These are phyloP conservation scores for Motacilla tschutschensis DNA, from an alignment of 2,113 vertebrate genomes.

Conservation along the genomic window DNA sequence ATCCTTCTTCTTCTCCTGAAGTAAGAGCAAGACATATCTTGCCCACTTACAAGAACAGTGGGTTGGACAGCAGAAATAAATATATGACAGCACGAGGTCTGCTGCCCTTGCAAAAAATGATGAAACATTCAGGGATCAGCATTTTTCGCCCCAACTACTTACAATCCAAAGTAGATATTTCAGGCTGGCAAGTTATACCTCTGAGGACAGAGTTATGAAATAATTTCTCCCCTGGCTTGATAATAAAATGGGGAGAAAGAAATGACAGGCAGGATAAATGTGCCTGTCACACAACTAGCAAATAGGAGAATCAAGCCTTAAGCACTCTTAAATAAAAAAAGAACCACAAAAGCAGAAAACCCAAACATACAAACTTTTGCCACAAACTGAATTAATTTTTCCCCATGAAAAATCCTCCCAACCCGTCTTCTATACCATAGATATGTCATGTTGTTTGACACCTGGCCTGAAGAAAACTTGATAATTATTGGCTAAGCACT, in stretches of 20 bases:
- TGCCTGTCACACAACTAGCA: slow-evolving; percentile 22
- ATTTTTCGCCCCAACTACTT: slow-evolving; percentile 26
- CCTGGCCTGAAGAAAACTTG: slow-evolving; percentile 5
- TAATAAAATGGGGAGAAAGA: slow-evolving; percentile 22
- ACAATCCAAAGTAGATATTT: slow-evolving; percentile 48
- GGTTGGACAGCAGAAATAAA: background rate
- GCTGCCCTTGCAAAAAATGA: slow-evolving; percentile 48
- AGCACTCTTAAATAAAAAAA: slow-evolving; percentile 35
- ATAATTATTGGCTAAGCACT: background rate
- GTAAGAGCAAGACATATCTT: background rate
- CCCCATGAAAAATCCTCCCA: background rate
- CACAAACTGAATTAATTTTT: slow-evolving; percentile 19
- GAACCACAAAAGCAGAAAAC: slow-evolving; percentile 1
- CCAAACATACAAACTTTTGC: slow-evolving; percentile 4
- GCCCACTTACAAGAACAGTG: background rate
- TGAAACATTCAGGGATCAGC: slow-evolving; percentile 53
- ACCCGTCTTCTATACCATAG: background rate
- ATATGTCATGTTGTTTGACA: background rate
- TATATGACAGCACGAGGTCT: slow-evolving; percentile 7
- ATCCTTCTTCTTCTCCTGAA: background rate
- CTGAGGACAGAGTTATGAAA: slow-evolving; percentile 57
- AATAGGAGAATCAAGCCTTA: slow-evolving; percentile 36
- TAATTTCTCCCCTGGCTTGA: slow-evolving; percentile 56
- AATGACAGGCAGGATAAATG: slow-evolving; percentile 57
- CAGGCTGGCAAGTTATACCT: slow-evolving; percentile 40